Evolutionary conservation across 1,140 invertebrate species (phyloP).

Genomic region (Diploscapter pachys): DNA sequence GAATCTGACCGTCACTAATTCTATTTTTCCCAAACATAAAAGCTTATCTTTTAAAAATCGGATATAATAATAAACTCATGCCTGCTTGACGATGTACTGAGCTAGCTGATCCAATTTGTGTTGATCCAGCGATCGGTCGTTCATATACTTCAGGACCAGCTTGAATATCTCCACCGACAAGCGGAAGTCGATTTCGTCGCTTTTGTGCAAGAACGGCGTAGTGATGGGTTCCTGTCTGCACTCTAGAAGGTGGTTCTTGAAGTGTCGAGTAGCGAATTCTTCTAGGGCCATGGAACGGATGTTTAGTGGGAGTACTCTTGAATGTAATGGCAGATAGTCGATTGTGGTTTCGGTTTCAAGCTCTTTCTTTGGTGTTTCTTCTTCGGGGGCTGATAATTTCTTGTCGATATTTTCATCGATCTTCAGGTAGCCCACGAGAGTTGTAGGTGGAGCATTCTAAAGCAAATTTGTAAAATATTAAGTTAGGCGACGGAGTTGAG

Average conservation of each 20-base stretch:
- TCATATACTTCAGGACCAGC: constrained; percentile 86
- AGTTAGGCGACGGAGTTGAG: too few relatives aligned
- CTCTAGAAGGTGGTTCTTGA: constrained; percentile 72
- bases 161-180: constrained; percentile 89
- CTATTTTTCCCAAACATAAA: too few relatives aligned
- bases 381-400: too few relatives aligned
- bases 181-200: constrained; percentile 81
- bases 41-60: neutral
- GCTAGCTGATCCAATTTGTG: constrained; percentile 77
- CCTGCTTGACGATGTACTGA: constrained; percentile 90
- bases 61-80: constrained; percentile 45
- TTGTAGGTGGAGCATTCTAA: too few relatives aligned
- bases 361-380: too few relatives aligned
- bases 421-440: too few relatives aligned
- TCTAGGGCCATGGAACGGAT: too few relatives aligned
- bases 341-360: too few relatives aligned
- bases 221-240: constrained; percentile 85
- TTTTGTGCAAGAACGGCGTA: constrained; percentile 81
- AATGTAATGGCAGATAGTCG: too few relatives aligned
- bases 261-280: constrained; percentile 1
- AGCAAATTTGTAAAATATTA: too few relatives aligned
- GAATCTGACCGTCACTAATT: neutral
- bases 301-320: too few relatives aligned
- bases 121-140: constrained; percentile 75
- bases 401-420: too few relatives aligned